Evolutionary conservation across 1,140 invertebrate genomes (phyloP).

Genomic region (Oreohelix idahoensis): DNA sequence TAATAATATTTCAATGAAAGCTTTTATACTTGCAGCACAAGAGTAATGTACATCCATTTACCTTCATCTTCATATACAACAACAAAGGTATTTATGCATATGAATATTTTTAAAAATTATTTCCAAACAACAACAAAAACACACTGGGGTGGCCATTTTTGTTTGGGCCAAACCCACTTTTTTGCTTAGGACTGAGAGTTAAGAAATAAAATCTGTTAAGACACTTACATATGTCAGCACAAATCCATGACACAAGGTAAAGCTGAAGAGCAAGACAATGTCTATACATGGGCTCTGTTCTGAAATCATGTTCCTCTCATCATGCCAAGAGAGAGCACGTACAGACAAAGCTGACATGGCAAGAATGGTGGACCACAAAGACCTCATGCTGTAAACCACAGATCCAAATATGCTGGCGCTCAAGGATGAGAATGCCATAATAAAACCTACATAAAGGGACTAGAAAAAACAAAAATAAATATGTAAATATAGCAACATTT

Average conservation of each 20-base stretch:
- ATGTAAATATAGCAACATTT: too few relatives aligned
- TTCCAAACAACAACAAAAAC: too few relatives aligned
- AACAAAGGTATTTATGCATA: too few relatives aligned
- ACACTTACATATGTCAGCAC: constrained; percentile 68
- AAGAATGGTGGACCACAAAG: constrained; percentile 57
- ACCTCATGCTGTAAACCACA: constrained; percentile 53
- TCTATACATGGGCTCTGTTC: constrained; percentile 34
- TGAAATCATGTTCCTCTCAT: constrained; percentile 46
- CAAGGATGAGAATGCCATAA: constrained; percentile 60
- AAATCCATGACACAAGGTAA: constrained; percentile 59
- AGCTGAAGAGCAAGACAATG: constrained; percentile 58
- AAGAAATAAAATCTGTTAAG: too few relatives aligned
- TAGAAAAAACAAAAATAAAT: constrained; percentile 50
- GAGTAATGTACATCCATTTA: too few relatives aligned
- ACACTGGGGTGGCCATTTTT: too few relatives aligned
- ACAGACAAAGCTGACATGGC: constrained; percentile 59
- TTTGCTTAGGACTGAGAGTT: too few relatives aligned
- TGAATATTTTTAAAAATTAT: too few relatives aligned
- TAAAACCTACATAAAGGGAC: constrained; percentile 57
- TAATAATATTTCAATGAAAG: too few relatives aligned
- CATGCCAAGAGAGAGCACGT: constrained; percentile 46
- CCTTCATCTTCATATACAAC: too few relatives aligned
- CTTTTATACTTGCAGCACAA: too few relatives aligned
- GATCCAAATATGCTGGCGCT: constrained; percentile 64
- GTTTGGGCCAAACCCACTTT: too few relatives aligned